A percentile compares a stretch with the other conserved stretches of the same genome.
Evolutionary conservation across 2,797 vertebrate genomes (phyloP).

Genomic region (Sarcophilus harrisii): DNA sequence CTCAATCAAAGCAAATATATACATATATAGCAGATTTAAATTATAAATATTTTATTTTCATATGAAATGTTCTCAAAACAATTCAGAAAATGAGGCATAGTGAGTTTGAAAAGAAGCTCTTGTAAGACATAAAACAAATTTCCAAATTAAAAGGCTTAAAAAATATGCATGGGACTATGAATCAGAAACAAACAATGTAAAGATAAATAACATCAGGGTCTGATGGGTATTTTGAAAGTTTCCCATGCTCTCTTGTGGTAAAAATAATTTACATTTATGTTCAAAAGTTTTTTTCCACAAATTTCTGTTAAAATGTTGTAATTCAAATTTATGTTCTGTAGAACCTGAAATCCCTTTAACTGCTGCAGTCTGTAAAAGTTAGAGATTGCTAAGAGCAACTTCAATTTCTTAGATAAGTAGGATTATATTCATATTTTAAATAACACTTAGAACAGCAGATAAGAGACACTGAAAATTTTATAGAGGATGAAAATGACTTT

Average conservation of each 20-base stretch:
- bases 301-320: slow-evolving; percentile 27
- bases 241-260: background rate
- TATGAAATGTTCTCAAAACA: slow-evolving; percentile 45
- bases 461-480: background rate
- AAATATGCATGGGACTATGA: slow-evolving; percentile 10
- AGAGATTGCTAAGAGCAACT: background rate
- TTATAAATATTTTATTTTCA: slow-evolving; percentile 30
- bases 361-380: background rate
- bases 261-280: slow-evolving; percentile 24
- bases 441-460: background rate
- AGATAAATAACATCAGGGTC: background rate
- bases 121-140: slow-evolving; percentile 48
- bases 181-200: slow-evolving; percentile 26
- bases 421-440: background rate
- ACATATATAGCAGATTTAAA: slow-evolving; percentile 65
- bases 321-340: background rate
- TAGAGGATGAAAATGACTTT: background rate
- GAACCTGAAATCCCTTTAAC: background rate
- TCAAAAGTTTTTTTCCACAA: slow-evolving; percentile 2
- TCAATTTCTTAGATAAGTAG: background rate
- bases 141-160: slow-evolving; percentile 29
- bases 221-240: background rate
- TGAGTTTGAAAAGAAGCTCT: slow-evolving; percentile 46
- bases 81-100: background rate
- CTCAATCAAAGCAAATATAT: slow-evolving; percentile 62